Base-by-base conservation (phyloP, 2,113 vertebrate species). In the Calyptommatus sinebrachiatus region DNA sequence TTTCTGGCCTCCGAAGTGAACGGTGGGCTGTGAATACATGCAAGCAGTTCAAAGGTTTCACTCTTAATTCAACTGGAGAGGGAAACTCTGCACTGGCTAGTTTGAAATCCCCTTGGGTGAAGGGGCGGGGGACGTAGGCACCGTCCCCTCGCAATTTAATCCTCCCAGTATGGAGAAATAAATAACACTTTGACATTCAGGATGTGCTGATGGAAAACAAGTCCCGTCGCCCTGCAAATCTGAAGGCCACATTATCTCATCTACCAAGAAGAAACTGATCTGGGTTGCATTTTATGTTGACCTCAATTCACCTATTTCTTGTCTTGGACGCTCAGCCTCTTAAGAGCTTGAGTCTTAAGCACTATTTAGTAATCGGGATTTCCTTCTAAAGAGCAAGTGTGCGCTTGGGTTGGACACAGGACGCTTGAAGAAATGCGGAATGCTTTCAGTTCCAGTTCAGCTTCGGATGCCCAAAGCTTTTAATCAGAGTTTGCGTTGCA, bases 271-370 rank as follows among this genome's bases (percentile, higher is more conserved):
- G 77, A 10, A 0, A 26, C 8, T 12, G 0, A 0, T 0, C 31
- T 0, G 0, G 0, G 21, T 1, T 1, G 0, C 0, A 0, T 16
- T 3, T 71, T 26, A 0, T 41, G 24, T 3, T 11, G 50, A n/a
- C 71, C 2, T 8, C 20, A 14, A 48, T 65, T 50, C 7, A 1
- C 0, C 16, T 57, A 20, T 1, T 1, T 5, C 4, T 8, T 5
- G 11, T 28, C 66, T 50, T 67, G 62, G 71, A 0, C 3, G 1
- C 21, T 3, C 81, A 41, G 5, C 7, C 65, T 0, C 0, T 8
- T 0, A 57, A 29, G 77, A 6, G 21, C 20, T 24, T 78, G 45
- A 66, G 61, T 1, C 46, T 21, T 46, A 67, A 75, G 53, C 8
- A 1, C 7, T 12, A 66, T 5, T 65, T 16, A 67, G 46, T 70